Evolutionary conservation across 1,140 invertebrate genomes (phyloP).

Genomic region (Drosophila fuyamai): DNA sequence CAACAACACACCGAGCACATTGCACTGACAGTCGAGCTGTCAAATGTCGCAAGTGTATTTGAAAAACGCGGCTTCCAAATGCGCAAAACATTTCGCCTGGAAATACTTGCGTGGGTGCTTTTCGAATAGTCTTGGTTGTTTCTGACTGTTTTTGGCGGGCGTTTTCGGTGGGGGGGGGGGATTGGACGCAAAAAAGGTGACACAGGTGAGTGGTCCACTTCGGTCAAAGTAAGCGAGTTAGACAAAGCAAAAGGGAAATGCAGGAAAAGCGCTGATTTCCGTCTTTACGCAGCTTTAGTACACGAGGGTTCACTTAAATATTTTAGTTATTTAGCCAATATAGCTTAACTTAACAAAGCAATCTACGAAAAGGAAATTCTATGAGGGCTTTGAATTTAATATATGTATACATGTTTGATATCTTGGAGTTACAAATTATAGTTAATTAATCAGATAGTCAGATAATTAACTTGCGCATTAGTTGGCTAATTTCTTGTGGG

Average conservation of each 20-base stretch:
- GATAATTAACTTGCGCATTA: too few relatives aligned
- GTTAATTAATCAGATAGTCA: too few relatives aligned
- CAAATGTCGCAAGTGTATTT: conserved; percentile 80
- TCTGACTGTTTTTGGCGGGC: conserved; percentile 1
- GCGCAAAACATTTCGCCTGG: conserved; percentile 66
- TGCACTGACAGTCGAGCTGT: conserved; percentile 71
- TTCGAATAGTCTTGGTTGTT: conserved; percentile 18
- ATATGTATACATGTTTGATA: too few relatives aligned
- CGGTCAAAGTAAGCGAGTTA: conserved; percentile 1
- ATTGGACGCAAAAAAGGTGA: conserved; percentile 5
- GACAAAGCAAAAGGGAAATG: not conserved
- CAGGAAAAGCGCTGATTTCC: not conserved
- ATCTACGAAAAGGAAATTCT: too few relatives aligned
- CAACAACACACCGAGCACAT: conserved; percentile 29
- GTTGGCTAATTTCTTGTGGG: too few relatives aligned
- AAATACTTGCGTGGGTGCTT: conserved; percentile 51
- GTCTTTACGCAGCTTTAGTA: not conserved
- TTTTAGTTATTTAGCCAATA: too few relatives aligned
- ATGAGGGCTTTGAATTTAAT: too few relatives aligned
- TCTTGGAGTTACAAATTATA: too few relatives aligned
- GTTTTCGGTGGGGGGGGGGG: not conserved
- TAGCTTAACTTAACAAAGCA: too few relatives aligned
- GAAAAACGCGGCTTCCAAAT: conserved; percentile 73
- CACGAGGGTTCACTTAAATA: too few relatives aligned
- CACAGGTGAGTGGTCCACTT: conserved; percentile 17